These are phyloP conservation scores for Yponomeuta cagnagella DNA, from an alignment of 2,888 invertebrate species.

Conservation along the genomic window DNA sequence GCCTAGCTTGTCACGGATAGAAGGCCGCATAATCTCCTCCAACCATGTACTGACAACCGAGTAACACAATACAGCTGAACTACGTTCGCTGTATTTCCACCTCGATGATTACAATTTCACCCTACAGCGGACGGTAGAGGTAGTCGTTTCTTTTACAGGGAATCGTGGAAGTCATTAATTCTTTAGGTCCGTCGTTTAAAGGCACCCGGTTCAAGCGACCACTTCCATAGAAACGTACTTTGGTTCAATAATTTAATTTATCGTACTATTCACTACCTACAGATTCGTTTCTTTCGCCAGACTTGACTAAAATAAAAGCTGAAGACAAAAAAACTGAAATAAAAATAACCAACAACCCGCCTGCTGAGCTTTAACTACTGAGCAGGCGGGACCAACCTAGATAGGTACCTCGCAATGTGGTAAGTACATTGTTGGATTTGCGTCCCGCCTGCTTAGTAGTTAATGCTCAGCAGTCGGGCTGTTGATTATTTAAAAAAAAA, in stretches of 20 bases:
- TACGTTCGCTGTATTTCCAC: conserved; percentile 20
- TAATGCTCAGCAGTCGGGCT: too few species aligned
- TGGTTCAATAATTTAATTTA: neutral
- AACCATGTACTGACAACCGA: conserved; percentile 20
- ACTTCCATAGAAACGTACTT: neutral
- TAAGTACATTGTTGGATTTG: too few species aligned
- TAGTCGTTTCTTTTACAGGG: neutral
- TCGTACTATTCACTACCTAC: too few species aligned
- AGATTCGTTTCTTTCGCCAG: too few species aligned
- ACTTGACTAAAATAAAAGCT: too few species aligned
- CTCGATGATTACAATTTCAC: conserved; percentile 8
- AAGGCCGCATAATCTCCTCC: neutral
- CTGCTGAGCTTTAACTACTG: too few species aligned
- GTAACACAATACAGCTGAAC: conserved; percentile 23
- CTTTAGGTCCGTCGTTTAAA: neutral
- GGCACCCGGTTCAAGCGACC: neutral
- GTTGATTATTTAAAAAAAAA: too few species aligned
- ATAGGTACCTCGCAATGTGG: too few species aligned
- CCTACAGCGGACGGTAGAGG: neutral
- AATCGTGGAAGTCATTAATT: neutral
- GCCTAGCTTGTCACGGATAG: neutral
- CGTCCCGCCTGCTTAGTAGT: too few species aligned
- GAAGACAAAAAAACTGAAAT: too few species aligned
- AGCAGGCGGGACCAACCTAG: too few species aligned
- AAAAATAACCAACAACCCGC: too few species aligned